phyloP scores from a whole-genome alignment of 1,140 invertebrate genomes.

The Megalopta genalis region DNA sequence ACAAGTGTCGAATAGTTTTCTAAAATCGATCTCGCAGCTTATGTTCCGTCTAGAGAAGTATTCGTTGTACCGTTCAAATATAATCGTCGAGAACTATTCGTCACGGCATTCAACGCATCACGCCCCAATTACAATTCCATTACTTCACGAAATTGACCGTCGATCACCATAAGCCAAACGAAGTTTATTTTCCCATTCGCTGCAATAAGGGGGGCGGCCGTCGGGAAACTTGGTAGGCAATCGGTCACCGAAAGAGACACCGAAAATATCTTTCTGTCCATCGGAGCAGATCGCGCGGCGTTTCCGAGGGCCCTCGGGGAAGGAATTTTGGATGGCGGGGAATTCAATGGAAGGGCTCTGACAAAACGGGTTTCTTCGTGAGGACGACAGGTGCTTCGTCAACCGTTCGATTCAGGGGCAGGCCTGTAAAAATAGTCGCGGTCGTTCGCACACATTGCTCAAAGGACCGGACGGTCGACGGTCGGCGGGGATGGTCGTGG shows the following conservation, averaged over 20 bases:
- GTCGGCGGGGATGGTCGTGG: not conserved
- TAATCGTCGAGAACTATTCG: no score
- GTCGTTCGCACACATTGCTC: conserved; percentile 2
- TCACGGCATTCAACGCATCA: no score
- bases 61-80: no score
- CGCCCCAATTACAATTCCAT: no score
- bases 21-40: no score
- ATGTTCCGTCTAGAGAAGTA: no score
- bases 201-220: not conserved
- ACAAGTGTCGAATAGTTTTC: no score
- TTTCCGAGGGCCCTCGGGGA: conserved; percentile 1
- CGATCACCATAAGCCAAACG: not conserved
- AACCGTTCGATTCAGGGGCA: conserved; percentile 35
- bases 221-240: not conserved
- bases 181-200: not conserved
- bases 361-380: conserved; percentile 46
- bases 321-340: conserved; percentile 7
- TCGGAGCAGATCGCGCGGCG: not conserved
- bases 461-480: not conserved
- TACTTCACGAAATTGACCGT: no score
- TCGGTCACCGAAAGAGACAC: conserved; percentile 2
- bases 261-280: not conserved
- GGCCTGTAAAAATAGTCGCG: conserved; percentile 42
- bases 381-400: conserved; percentile 37
- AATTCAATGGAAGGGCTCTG: conserved; percentile 34